Evolutionary conservation across 1,140 invertebrate species (phyloP), one percentile per base, ranked within the genome.

Genomic region (Apis laboriosa): DNA sequence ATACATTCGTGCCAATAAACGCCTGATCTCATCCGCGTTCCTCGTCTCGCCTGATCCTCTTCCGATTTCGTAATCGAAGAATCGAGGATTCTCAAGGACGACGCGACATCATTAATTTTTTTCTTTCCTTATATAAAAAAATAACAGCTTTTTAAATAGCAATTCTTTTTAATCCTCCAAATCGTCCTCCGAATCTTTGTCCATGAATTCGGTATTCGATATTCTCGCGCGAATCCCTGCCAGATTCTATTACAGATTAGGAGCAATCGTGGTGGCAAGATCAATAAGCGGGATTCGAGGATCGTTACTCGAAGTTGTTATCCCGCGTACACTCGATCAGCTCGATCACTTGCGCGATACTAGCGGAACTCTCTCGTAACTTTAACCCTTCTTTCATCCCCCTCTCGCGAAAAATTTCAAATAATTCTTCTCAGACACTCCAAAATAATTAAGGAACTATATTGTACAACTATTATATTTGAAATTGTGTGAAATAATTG

Each of bases 241-340:
- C 83, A 73, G 90, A 92, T 92, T 91, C 90, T 90, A 91, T 92
- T 90, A 91, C 89, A 92, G 91, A 92, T 92, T 92, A 92, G 84
- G 28, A 28, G 80, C 66, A 86, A 88, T 87, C 75, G 67, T 68
- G 43, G 34, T 34, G 34, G 34, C 34, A 61, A 70, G 60, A 87
- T 83, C 84, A 88, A 92, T 90, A 90, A 87, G 77, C 71, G 68
- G 81, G 75, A 86, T 82, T 87, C 58, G 64, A 80, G 64, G 55
- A 66, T 78, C 76, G 68, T 78, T 80, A 56, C 53, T 34, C 15
- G 17, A 66, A 61, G 55, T 61, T 66, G 43, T 51, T 67, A 74
- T n/a, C 61, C 15, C 80, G 70, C 63, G 74, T 77, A 24, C 49
- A 71, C 70, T 71, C 53, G 60, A 75, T 66, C 53, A 55, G 34